Base-by-base conservation (phyloP, 2,113 vertebrate species). In the Electrona antarctica region DNA sequence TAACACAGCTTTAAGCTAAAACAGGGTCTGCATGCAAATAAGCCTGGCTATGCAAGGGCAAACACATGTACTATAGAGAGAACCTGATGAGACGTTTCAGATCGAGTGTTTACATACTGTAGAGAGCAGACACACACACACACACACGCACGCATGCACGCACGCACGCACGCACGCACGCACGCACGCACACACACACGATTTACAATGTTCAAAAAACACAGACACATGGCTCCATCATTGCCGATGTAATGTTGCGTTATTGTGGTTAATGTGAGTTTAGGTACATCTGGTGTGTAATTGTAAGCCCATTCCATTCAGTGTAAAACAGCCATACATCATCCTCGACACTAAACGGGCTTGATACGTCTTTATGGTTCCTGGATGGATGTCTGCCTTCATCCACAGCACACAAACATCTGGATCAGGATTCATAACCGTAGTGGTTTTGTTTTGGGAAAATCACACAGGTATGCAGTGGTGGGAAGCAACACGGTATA, bases 161-260 rank as follows among this genome's bases (percentile, higher is more conserved):
- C 47, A 33, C 7, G n/a, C 11, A 10, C 47, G 10, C 8, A 13
- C 7, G 13, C 15, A 57, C 51, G 48, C 60, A 28, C 21, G 48
- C 13, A 33, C n/a, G 59, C 63, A 52, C 63, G 10, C 59, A 60
- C 59, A 60, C 58, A 33, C 59, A 33, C n/a, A 48, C 14, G 15
- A 9, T 14, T 49, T 47, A 8, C 28, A 60, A 62, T 48, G 9
- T 13, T 69, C 78, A 65, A 74, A 69, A 69, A 71, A 3, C n/a
- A 14, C 76, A 73, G 70, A 77, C 73, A 66, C 14, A 41, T 2
- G 28, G 73, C 77, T 87, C 81, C 75, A 82, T 81, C 79, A 79
- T 74, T 10, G 57, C 41, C 64, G 12, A 67, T 73, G 77, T 73
- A 73, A 74, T 66, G 80, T 46, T 28, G 54, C 68, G 46, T 67